These are phyloP conservation scores for Aphrocallistes beatrix DNA, from an alignment of 37 sponge, comb jelly and placozoan genomes.

Conservation along the genomic window DNA sequence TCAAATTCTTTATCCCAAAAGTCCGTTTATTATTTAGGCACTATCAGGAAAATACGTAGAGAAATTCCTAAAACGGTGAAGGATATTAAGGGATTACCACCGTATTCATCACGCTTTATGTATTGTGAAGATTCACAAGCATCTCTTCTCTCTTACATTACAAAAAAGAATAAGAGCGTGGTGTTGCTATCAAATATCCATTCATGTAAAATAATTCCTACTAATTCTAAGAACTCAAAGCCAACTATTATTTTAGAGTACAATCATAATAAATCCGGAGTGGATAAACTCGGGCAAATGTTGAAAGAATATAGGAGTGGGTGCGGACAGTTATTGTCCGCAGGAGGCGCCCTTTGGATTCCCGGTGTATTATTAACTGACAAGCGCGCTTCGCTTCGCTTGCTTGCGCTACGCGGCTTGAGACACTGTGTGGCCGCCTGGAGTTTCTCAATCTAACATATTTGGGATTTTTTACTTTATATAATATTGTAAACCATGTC, in stretches of 20 bases:
- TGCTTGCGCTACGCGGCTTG: too few relatives aligned
- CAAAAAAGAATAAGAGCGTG: neutral
- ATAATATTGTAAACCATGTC: too few relatives aligned
- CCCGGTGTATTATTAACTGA: too few relatives aligned
- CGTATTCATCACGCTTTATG: neutral
- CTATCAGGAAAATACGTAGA: neutral
- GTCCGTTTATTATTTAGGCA: neutral
- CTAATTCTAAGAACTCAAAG: neutral
- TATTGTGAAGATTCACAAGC: neutral
- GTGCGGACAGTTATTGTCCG: too few relatives aligned
- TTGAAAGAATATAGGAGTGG: neutral
- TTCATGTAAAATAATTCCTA: neutral
- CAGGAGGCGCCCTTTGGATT: too few relatives aligned
- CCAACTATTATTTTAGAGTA: neutral
- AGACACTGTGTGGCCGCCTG: too few relatives aligned
- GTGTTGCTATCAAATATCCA: neutral
- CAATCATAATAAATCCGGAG: neutral
- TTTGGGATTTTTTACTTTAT: too few relatives aligned
- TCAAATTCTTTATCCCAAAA: neutral
- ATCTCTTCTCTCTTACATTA: neutral
- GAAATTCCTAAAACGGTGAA: neutral
- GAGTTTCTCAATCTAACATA: too few relatives aligned
- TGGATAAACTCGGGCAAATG: neutral
- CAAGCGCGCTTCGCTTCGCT: too few relatives aligned
- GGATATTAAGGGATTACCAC: neutral